phyloP scores from a whole-genome alignment of 1,140 invertebrate genomes.

The Arctopsyche grandis region DNA sequence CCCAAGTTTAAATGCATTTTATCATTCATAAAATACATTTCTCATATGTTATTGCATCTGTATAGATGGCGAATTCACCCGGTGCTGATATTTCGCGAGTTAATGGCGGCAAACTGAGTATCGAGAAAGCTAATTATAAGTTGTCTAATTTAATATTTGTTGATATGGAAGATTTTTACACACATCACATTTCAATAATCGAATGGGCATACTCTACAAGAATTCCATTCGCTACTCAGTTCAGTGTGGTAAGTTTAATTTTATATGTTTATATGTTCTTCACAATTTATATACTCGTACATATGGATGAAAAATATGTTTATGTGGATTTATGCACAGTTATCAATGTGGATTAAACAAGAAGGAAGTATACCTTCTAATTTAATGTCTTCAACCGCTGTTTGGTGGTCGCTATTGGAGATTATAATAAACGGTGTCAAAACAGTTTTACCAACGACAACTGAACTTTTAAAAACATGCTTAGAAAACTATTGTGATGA shows the following conservation, averaged over 20 bases:
- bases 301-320: too few relatives aligned
- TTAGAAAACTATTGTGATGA: slow-evolving; percentile 34
- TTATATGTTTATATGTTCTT: too few relatives aligned
- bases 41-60: background rate
- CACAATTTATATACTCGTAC: too few relatives aligned
- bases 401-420: slow-evolving; percentile 51
- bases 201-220: slow-evolving; percentile 48
- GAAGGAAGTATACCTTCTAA: slow-evolving; percentile 41
- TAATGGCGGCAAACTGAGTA: slow-evolving; percentile 35
- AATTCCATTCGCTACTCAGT: slow-evolving; percentile 39
- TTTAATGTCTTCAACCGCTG: slow-evolving; percentile 13
- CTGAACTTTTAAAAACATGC: slow-evolving; percentile 41
- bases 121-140: slow-evolving; percentile 46
- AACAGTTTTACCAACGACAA: slow-evolving; percentile 14
- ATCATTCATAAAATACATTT: background rate
- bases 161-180: slow-evolving; percentile 46
- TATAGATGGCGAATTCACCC: slow-evolving; percentile 8
- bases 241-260: slow-evolving; percentile 38
- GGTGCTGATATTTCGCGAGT: slow-evolving; percentile 6
- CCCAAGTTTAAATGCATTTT: background rate
- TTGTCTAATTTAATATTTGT: slow-evolving; percentile 35
- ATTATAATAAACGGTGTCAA: slow-evolving; percentile 39
- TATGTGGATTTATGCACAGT: slow-evolving; percentile 22
- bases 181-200: slow-evolving; percentile 46
- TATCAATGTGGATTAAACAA: slow-evolving; percentile 45